A percentile compares a stretch with the other conserved stretches of the same genome.
phyloP scores from a whole-genome alignment of 2,797 vertebrate genomes.

The Esox masquinongy region DNA sequence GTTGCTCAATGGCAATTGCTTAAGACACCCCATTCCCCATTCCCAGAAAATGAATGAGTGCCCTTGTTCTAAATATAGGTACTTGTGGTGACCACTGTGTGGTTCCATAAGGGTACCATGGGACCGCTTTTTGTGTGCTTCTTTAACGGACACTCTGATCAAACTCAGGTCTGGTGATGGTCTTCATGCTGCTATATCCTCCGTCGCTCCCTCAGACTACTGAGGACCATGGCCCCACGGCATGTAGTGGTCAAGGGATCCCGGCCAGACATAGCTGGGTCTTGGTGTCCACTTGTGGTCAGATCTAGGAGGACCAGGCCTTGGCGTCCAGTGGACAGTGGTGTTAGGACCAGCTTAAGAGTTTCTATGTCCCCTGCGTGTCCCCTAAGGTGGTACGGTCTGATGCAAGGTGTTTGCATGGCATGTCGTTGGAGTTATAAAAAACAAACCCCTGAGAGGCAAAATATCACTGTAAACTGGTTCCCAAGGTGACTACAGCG shows the following conservation, averaged over 20 bases:
- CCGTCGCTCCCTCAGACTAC: constrained; percentile 36
- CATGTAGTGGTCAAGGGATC: neutral
- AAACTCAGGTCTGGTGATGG: constrained; percentile 72
- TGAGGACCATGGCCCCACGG: neutral
- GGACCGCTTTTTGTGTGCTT: constrained; percentile 77
- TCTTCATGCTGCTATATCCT: constrained; percentile 67
- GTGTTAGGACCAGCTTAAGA: no score
- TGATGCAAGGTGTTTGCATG: no score
- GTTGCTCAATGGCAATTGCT: constrained; percentile 74
- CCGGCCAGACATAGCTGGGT: no score
- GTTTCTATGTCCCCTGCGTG: no score
- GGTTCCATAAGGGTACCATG: constrained; percentile 73
- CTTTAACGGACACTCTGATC: constrained; percentile 80
- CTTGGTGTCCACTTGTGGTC: neutral
- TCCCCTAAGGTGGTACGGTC: no score
- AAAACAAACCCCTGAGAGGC: no score
- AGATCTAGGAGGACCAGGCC: neutral
- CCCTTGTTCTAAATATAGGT: constrained; percentile 78
- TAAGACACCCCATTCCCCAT: constrained; percentile 74
- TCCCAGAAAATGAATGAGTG: constrained; percentile 73
- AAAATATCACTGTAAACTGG: no score
- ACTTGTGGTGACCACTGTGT: constrained; percentile 71
- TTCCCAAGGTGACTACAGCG: no score
- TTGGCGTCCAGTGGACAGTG: no score
- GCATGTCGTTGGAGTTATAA: no score